A percentile compares a stretch with the other conserved stretches of the same genome.
Evolutionary conservation across 1,140 invertebrate genomes (phyloP).

Genomic region (Schlechtendalia chinensis): DNA sequence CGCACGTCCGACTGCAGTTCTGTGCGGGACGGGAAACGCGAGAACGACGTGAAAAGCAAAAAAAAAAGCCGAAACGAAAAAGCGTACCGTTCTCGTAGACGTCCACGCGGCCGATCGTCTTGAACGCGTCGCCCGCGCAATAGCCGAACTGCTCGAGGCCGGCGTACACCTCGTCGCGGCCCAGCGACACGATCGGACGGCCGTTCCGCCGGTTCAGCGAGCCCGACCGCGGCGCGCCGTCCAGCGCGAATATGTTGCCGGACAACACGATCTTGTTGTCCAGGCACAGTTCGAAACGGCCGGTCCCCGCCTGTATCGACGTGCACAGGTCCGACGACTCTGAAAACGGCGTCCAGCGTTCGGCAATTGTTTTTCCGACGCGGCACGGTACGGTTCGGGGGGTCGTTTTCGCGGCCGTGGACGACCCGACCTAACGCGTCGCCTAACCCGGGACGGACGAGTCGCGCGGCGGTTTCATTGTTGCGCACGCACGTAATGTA

Average conservation of each 20-base stretch:
- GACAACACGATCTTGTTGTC: slow-evolving; percentile 4
- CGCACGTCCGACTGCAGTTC: neutral
- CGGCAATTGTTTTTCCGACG: no score
- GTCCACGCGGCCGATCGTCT: neutral
- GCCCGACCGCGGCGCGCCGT: no score
- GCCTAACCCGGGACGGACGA: no score
- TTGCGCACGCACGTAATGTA: no score
- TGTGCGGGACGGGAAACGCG: neutral
- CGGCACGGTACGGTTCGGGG: no score
- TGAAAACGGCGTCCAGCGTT: slow-evolving; percentile 12
- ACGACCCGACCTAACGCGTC: no score
- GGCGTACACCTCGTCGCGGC: neutral
- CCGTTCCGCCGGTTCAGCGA: neutral
- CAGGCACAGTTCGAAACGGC: slow-evolving; percentile 17
- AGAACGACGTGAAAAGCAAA: no score
- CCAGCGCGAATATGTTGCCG: neutral
- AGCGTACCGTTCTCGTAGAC: neutral
- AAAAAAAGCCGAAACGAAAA: no score
- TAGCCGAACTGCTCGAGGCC: neutral
- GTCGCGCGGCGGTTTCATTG: no score
- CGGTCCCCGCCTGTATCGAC: slow-evolving; percentile 18
- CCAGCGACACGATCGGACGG: neutral
- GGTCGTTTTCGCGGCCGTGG: no score
- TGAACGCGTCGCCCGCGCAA: slow-evolving; percentile 23
- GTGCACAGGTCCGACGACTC: neutral